phyloP scores from a whole-genome alignment of 2,888 invertebrate genomes.

The Epirrita christyi region DNA sequence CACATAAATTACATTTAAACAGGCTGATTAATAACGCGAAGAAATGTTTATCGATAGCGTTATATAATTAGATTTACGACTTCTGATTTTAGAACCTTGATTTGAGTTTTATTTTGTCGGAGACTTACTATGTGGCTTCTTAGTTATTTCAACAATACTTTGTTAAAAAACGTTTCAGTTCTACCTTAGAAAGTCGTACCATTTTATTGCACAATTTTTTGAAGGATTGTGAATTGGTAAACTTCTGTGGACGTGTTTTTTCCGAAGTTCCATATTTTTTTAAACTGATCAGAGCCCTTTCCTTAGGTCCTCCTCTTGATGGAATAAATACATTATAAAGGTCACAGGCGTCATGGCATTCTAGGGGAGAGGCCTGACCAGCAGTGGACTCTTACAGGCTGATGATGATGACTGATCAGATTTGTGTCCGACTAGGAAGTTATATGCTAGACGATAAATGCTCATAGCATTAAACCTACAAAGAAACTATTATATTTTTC shows the following conservation, averaged over 20 bases:
- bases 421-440: background rate
- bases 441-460: background rate
- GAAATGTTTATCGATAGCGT: conserved; percentile 46
- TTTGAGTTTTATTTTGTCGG: conserved; percentile 19
- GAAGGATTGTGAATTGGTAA: too few relatives aligned
- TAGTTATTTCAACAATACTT: background rate
- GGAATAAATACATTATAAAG: too few relatives aligned
- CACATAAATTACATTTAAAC: conserved; percentile 46
- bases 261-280: too few relatives aligned
- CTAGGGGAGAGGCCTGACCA: too few relatives aligned
- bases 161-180: too few relatives aligned
- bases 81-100: conserved; percentile 33
- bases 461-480: background rate
- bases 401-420: too few relatives aligned
- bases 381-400: too few relatives aligned
- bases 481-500: background rate
- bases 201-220: background rate
- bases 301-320: too few relatives aligned
- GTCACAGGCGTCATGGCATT: too few relatives aligned
- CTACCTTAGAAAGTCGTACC: too few relatives aligned
- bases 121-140: conserved; percentile 3
- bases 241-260: too few relatives aligned
- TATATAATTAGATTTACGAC: conserved; percentile 42
- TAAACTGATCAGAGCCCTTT: too few relatives aligned
- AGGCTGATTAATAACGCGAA: conserved; percentile 47